These are phyloP conservation scores for Lemur catta DNA, from an alignment of 2,797 vertebrate species.

Conservation along the genomic window DNA sequence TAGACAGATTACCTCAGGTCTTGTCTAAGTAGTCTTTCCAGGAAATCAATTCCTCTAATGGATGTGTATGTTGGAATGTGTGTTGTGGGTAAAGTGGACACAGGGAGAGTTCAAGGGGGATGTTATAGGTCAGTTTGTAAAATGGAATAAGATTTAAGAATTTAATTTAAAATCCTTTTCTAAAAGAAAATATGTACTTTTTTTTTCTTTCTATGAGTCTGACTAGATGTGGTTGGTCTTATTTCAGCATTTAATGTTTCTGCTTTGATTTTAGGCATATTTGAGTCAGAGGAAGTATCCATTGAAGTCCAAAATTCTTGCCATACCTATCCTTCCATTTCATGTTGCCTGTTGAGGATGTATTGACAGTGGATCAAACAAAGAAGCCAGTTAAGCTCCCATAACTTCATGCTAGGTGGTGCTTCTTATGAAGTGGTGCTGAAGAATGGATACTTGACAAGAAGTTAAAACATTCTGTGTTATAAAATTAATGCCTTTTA, in stretches of 20 bases:
- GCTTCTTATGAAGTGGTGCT: background rate
- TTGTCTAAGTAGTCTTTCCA: background rate
- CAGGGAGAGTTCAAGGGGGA: background rate
- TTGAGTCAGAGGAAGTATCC: background rate
- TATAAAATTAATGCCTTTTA: background rate
- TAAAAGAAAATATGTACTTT: background rate
- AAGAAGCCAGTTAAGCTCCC: background rate
- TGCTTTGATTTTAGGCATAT: background rate
- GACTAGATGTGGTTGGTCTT: background rate
- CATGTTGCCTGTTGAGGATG: background rate
- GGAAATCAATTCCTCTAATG: background rate
- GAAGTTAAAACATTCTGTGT: slow-evolving; percentile 4
- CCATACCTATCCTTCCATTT: background rate
- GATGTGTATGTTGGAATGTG: background rate
- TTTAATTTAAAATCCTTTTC: slow-evolving; percentile 42
- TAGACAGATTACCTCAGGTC: background rate
- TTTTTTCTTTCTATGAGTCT: background rate
- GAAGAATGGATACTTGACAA: background rate
- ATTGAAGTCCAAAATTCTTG: slow-evolving; percentile 8
- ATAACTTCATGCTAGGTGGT: background rate
- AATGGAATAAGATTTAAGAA: slow-evolving; percentile 62
- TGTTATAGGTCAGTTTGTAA: slow-evolving; percentile 27
- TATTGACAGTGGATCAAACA: background rate
- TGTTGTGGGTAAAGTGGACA: background rate
- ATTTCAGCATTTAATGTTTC: background rate